Base-by-base conservation (phyloP, 1,140 invertebrate genomes). In the Hylyphantes graminicola region DNA sequence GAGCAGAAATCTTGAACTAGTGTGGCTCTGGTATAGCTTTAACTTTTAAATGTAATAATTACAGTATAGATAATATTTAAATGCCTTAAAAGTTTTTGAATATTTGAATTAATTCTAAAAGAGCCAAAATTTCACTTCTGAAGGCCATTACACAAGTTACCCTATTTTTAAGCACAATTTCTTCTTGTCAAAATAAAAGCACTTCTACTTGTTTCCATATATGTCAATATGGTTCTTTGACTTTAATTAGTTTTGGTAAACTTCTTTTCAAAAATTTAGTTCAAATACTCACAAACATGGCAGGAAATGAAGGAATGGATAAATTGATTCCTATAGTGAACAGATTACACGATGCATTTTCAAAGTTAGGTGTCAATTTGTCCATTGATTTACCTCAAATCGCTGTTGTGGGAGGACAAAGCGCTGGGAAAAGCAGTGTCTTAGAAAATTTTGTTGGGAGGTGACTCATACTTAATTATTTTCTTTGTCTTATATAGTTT, bases 371-470 rank as follows among this genome's bases (percentile, higher is more conserved):
- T 77, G 96, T 99, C 87, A 95, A 97, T 89, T 96, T 99, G 93
- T 96, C 97, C 89, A 92, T 99, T 88, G 98, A 99, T 93, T 92
- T 99, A 88, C 98, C 98, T 87, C 98, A 99, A 92, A 99, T 99
- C 89, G 98, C 98, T 81, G 98, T 99, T 68, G 98, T 99, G 87
- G 98, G 98, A 89, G 97, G 97, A 87, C 98, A 99, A 92, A 98
- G 96, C 89, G 98, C 98, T 88, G 98, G 98, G 88, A 99, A 99
- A 92, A 98, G 96, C 91, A 99, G 97, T 68, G 98, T 99, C 85
- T 92, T 99, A 88, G 98, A 99, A 92, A 99, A 99, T 92, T 99
- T 99, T 91, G 98, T 99, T 88, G 98, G 98, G 90, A 97, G 95
- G 97, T 99, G 92, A 94, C 93, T 93, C 87, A 80, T 86, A 55